Evolutionary conservation across 2,113 vertebrate genomes (phyloP).

Genomic region (Enhydra lutris): DNA sequence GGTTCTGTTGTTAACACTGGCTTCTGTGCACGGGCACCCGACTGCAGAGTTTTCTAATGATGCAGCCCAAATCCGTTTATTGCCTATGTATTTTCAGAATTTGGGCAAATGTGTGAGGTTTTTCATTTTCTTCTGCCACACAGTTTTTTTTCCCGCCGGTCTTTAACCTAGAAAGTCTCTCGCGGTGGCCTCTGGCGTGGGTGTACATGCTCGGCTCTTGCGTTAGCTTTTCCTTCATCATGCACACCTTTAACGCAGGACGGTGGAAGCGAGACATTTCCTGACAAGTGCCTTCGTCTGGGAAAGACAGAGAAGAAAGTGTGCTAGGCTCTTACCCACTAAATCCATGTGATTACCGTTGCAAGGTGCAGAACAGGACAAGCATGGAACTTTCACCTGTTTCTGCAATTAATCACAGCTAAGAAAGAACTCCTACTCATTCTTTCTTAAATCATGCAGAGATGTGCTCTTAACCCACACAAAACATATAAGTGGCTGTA

Average conservation of each 20-base stretch:
- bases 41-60: background rate
- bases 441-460: background rate
- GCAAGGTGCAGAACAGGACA: background rate
- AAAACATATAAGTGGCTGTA: background rate
- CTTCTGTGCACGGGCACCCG: background rate
- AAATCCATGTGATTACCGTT: accelerated
- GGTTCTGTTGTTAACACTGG: background rate
- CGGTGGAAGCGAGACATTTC: background rate
- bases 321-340: background rate
- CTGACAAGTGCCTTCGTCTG: background rate
- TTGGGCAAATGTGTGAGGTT: accelerated
- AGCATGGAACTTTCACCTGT: background rate
- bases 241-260: background rate
- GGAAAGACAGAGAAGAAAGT: background rate
- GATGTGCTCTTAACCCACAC: background rate
- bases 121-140: background rate
- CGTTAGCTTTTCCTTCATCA: background rate
- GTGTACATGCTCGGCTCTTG: accelerated
- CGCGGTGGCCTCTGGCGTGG: accelerated
- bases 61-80: background rate
- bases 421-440: background rate
- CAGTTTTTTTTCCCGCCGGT: accelerated
- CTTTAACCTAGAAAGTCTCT: background rate
- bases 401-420: background rate
- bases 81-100: background rate